These are phyloP conservation scores for Arctia plantaginis DNA, from an alignment of 2,888 invertebrate species.

Conservation along the genomic window DNA sequence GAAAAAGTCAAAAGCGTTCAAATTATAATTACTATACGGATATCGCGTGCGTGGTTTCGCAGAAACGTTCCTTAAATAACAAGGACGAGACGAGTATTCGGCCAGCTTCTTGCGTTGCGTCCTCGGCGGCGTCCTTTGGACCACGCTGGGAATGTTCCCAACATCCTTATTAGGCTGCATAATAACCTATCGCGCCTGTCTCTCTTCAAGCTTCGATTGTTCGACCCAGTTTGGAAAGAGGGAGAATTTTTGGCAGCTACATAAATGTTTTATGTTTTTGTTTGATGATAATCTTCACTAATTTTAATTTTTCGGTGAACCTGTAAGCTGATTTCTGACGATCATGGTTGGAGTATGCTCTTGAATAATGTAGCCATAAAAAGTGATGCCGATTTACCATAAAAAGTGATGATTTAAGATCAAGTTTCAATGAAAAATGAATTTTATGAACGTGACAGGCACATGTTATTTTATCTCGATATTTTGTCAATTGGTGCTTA, in stretches of 20 bases:
- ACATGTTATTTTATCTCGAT: neutral
- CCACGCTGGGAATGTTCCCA: constrained; percentile 70
- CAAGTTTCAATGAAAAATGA: neutral
- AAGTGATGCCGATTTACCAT: neutral
- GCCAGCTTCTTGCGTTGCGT: constrained; percentile 71
- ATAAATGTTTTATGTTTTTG: constrained; percentile 42
- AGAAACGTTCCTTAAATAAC: constrained; percentile 79
- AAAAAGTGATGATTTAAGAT: neutral
- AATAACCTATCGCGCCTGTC: constrained; percentile 73
- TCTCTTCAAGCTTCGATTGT: constrained; percentile 76
- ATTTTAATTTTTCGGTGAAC: neutral
- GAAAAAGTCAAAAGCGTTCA: constrained; percentile 67
- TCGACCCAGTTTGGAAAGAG: constrained; percentile 79
- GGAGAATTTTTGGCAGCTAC: constrained; percentile 66
- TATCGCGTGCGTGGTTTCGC: constrained; percentile 78
- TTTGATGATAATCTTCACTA: neutral
- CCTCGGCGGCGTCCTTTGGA: constrained; percentile 83
- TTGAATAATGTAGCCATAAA: neutral
- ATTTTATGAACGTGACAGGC: no score
- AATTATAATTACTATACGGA: constrained; percentile 73
- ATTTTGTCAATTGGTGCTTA: neutral
- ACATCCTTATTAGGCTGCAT: constrained; percentile 80
- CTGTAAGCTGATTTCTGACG: neutral
- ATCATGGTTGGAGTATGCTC: neutral
- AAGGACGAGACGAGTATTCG: constrained; percentile 65